A percentile compares a stretch with the other conserved stretches of the same genome.
phyloP scores from a whole-genome alignment of 2,113 vertebrate genomes.

The Vombatus ursinus region DNA sequence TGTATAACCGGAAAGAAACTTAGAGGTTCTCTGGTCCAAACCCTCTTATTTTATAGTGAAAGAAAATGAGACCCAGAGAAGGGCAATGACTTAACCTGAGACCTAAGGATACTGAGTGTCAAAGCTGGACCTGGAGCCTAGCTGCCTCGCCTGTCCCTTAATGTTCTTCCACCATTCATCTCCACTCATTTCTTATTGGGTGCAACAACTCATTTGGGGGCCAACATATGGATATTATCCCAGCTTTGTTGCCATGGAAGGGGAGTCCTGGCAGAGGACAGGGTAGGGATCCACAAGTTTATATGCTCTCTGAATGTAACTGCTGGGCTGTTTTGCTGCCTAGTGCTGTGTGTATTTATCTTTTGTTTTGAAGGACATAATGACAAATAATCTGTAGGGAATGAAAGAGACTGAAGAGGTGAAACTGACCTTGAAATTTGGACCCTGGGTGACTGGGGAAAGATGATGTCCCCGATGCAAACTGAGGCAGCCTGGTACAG shows the following conservation, averaged over 20 bases:
- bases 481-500: not conserved
- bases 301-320: not conserved
- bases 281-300: not conserved
- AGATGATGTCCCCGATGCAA: not conserved
- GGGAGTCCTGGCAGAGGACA: not conserved
- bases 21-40: not conserved
- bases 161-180: not conserved
- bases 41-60: constrained; percentile 4
- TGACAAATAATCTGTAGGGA: not conserved
- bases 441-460: not conserved
- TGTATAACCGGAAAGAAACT: not conserved
- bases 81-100: not conserved
- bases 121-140: not conserved
- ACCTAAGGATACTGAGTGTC: not conserved
- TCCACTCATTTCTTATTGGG: not conserved
- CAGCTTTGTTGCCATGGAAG: not conserved
- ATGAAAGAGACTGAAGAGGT: not conserved
- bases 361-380: not conserved
- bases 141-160: not conserved
- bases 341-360: not conserved
- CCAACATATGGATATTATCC: not conserved
- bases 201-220: not conserved
- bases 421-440: not conserved
- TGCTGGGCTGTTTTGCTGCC: not conserved
- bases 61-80: constrained; percentile 21